Evolutionary conservation across 1,140 invertebrate species (phyloP).

Genomic region (Aporrectodea caliginosa): DNA sequence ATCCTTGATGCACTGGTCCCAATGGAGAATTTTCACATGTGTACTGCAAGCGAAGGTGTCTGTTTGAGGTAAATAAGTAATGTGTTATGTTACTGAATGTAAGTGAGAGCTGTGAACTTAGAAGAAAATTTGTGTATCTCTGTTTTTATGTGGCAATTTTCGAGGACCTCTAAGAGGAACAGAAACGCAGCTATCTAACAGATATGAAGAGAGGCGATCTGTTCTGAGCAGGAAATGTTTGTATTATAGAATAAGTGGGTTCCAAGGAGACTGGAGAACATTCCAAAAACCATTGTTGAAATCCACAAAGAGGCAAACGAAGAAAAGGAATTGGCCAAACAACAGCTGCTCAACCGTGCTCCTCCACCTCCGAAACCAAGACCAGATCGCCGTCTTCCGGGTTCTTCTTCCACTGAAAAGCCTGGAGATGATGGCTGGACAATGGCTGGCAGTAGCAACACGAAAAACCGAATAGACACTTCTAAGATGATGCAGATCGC

Average conservation of each 20-base stretch:
- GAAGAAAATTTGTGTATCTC: too few relatives aligned
- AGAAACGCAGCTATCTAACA: too few relatives aligned
- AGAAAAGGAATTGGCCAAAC: constrained; percentile 56
- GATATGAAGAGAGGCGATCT: too few relatives aligned
- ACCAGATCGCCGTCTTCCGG: background rate
- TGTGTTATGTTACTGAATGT: too few relatives aligned
- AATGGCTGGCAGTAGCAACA: background rate
- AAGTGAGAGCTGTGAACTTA: too few relatives aligned
- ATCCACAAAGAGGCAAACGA: constrained; percentile 81
- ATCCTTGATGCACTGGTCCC: too few relatives aligned
- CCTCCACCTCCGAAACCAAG: background rate
- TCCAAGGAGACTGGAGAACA: constrained; percentile 75
- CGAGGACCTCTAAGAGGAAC: too few relatives aligned
- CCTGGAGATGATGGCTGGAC: constrained; percentile 10
- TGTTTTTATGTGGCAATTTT: too few relatives aligned
- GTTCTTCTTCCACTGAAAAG: background rate
- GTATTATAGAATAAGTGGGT: constrained; percentile 73
- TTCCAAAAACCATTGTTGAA: constrained; percentile 89
- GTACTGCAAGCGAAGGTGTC: too few relatives aligned
- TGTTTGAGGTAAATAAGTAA: too few relatives aligned
- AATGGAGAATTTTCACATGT: too few relatives aligned
- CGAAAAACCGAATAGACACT: constrained; percentile 1
- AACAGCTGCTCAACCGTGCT: constrained; percentile 34
- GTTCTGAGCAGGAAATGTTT: too few relatives aligned
- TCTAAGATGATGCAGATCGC: constrained; percentile 12